These are phyloP conservation scores for Diachasmimorpha longicaudata DNA, from an alignment of 1,140 invertebrate genomes.

Conservation along the genomic window DNA sequence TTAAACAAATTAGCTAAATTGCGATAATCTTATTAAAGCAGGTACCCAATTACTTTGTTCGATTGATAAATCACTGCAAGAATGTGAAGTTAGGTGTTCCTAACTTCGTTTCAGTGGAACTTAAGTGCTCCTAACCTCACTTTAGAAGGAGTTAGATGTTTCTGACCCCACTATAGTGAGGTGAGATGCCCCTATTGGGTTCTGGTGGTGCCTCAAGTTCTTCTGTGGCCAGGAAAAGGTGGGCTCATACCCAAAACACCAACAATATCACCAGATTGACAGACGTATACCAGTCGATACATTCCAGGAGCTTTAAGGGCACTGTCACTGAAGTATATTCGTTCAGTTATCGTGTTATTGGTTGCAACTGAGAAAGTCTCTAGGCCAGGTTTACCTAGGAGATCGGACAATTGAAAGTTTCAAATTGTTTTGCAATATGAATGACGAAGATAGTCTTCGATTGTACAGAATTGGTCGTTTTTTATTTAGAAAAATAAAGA, in stretches of 20 bases:
- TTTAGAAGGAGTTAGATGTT: too few species aligned
- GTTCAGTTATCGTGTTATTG: constrained; percentile 47
- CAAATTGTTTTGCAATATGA: too few species aligned
- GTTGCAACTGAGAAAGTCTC: background rate
- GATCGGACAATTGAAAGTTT: constrained; percentile 9
- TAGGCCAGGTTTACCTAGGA: constrained; percentile 35
- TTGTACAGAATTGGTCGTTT: too few species aligned
- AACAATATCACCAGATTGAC: constrained; percentile 70
- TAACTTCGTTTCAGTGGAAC: too few species aligned
- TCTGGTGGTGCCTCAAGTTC: background rate
- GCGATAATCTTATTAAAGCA: background rate
- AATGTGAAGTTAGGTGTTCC: too few species aligned
- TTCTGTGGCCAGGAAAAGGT: constrained; percentile 56
- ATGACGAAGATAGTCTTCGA: too few species aligned
- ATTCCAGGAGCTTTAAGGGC: constrained; percentile 69
- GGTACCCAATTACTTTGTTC: background rate
- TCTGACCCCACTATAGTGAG: too few species aligned
- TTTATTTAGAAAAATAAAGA: too few species aligned
- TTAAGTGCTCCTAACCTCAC: too few species aligned
- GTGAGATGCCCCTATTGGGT: too few species aligned
- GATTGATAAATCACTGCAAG: background rate
- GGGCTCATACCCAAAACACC: constrained; percentile 66
- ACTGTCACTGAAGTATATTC: constrained; percentile 66
- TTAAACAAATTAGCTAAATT: background rate
- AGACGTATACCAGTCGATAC: constrained; percentile 79